phyloP scores from a whole-genome alignment of 2,113 vertebrate genomes.

The Aramus guarauna region DNA sequence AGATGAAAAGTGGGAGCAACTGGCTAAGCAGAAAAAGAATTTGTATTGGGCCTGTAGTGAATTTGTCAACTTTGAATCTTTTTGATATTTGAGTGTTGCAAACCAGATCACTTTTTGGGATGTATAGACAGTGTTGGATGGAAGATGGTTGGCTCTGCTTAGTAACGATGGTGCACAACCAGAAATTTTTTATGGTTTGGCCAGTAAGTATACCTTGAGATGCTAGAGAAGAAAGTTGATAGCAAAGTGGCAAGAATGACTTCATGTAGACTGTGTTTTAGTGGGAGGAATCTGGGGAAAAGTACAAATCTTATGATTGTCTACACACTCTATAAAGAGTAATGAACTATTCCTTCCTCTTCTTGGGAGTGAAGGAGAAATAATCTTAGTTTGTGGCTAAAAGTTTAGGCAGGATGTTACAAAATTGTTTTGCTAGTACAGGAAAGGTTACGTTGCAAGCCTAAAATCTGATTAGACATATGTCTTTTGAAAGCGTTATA shows the following conservation, averaged over 20 bases:
- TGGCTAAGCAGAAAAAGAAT: background rate
- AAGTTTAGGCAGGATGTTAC: background rate
- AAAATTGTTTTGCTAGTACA: background rate
- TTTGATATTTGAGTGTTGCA: background rate
- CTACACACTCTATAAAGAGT: background rate
- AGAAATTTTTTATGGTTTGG: background rate
- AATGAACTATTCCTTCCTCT: background rate
- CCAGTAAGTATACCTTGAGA: background rate
- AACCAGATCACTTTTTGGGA: background rate
- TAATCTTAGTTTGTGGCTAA: background rate
- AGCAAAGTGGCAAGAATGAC: background rate
- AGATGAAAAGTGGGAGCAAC: background rate
- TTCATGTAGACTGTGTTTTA: background rate
- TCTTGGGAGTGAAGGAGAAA: background rate
- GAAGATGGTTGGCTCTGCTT: background rate
- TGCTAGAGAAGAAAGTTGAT: background rate
- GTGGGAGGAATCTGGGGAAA: background rate
- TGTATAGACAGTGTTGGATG: background rate
- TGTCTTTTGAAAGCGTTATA: background rate
- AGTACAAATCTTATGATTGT: background rate
- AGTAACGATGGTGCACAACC: background rate
- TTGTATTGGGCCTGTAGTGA: background rate
- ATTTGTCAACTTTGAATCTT: background rate
- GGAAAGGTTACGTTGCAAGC: background rate
- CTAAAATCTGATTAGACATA: background rate